A percentile compares a stretch with the other conserved stretches of the same genome.
Conservation (phyloP, 2,113 vertebrate species). For the Lynx canadensis region DNA sequence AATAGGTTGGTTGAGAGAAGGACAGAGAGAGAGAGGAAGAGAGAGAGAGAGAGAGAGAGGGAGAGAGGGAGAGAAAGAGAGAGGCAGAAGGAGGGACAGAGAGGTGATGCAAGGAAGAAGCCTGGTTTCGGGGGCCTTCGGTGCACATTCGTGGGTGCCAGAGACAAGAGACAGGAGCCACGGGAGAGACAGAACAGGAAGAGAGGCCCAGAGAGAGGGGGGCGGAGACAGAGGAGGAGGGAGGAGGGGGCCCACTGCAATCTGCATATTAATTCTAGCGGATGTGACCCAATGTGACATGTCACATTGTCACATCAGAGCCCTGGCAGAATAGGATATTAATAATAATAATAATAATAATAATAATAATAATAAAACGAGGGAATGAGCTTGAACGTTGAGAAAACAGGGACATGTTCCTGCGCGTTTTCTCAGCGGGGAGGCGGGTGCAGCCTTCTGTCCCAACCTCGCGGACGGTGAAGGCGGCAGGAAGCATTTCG, state of each 20-base stretch:
- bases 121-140: slow-evolving; percentile 92
- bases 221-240: slow-evolving; percentile 86
- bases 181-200: slow-evolving; percentile 86
- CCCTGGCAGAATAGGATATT: slow-evolving; percentile 88
- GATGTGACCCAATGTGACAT: slow-evolving; percentile 94
- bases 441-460: slow-evolving; percentile 86
- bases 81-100: slow-evolving; percentile 84
- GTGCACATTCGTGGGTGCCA: slow-evolving; percentile 92
- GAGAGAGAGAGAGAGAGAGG: slow-evolving; percentile 85
- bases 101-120: slow-evolving; percentile 91
- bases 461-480: slow-evolving; percentile 82
- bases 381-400: slow-evolving; percentile 82
- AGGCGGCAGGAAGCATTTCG: slow-evolving; percentile 82
- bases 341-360: slow-evolving; percentile 80
- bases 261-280: slow-evolving; percentile 93
- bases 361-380: slow-evolving; percentile 80
- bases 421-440: slow-evolving; percentile 86
- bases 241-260: slow-evolving; percentile 87
- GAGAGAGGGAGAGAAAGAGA: slow-evolving; percentile 85
- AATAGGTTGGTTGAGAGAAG: slow-evolving; percentile 90
- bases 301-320: slow-evolving; percentile 95
- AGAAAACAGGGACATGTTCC: slow-evolving; percentile 83
- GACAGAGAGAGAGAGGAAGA: slow-evolving; percentile 86
- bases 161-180: slow-evolving; percentile 86
- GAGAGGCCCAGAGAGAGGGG: slow-evolving; percentile 85